These are phyloP conservation scores for Uria lomvia DNA, from an alignment of 2,113 vertebrate species.

Conservation along the genomic window DNA sequence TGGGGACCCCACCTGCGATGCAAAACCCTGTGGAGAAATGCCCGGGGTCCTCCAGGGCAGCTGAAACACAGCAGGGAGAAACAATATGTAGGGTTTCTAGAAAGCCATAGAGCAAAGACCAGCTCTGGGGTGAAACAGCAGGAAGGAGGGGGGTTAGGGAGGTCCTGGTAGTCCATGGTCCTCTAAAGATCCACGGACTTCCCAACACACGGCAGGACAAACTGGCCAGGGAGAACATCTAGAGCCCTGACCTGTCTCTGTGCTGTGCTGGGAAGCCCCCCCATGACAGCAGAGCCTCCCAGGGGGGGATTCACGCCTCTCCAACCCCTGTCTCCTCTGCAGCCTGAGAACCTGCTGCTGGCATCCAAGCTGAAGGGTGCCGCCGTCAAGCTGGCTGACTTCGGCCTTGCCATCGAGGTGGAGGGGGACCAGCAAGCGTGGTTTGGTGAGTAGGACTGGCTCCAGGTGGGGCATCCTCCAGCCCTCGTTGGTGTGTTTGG, in stretches of 20 bases:
- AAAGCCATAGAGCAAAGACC: background rate
- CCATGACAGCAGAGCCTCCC: rapidly evolving
- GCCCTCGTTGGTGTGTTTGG: rapidly evolving
- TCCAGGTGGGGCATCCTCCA: background rate
- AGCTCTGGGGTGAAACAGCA: background rate
- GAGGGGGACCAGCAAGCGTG: conserved; percentile 87
- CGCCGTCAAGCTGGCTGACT: conserved; percentile 85
- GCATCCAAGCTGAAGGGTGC: conserved; percentile 87
- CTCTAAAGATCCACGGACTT: background rate
- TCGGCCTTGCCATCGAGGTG: conserved; percentile 86
- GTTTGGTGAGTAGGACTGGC: conserved; percentile 79
- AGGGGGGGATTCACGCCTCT: background rate
- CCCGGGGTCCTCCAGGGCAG: background rate
- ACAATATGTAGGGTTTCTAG: background rate
- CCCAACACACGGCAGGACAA: background rate
- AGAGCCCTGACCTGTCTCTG: background rate
- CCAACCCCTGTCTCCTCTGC: background rate
- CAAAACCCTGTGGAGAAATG: background rate
- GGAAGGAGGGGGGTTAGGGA: background rate
- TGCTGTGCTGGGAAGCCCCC: background rate
- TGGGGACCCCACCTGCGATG: background rate
- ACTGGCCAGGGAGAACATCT: background rate
- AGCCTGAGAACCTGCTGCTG: conserved; percentile 85
- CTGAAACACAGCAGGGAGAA: background rate
- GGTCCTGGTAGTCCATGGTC: background rate